Evolutionary conservation across 2,113 vertebrate genomes (phyloP), one percentile per base, ranked within the genome.

Genomic region (Pogona vitticeps): DNA sequence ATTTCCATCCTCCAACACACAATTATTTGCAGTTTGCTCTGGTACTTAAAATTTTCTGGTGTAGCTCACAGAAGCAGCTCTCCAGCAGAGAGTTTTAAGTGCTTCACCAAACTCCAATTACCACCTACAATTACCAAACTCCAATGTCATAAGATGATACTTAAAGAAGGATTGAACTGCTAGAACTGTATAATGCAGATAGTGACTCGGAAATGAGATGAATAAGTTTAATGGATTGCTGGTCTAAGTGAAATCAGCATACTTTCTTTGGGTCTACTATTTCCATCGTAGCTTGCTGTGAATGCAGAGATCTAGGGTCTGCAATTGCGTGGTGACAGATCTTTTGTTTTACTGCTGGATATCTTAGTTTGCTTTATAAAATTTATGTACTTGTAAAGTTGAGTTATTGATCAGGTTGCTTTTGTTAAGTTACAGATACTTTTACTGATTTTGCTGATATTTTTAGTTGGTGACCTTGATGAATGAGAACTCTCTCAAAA

Each of bases 291-390:
- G 42, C 73, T 94, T 85, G 92, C 88, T 88, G 58, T 82, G 73
- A 93, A 86, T 88, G 85, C 92, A 93, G 93, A 93, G 46, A 93
- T 88, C 90, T 89, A 92, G 61, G 94, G 91, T 95, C 91, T 92
- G 89, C 88, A 87, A 93, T 91, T 88, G 90, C 95, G 83, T 65
- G 93, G 92, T 91, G 88, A 94, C 89, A 90, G 83, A 87, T 89
- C 94, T 87, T 92, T 93, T 85, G 68, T 90, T 93, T 87, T 6
- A 2, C 14, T 42, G 82, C 90, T 76, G 13, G n/a, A 61, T 12
- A 12, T n/a, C 23, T 36, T 33, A 90, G 88, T 84, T 86, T 80
- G 73, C 75, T 56, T 85, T 91, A 61, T 86, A 85, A 82, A 94
- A 92, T 87, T 86, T 93, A 84, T 91, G 92, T 94, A 85, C 80